Percentiles rank a stretch among this genome's conserved stretches.
Conservation (phyloP, 2,797 vertebrate species). For the Labeo calbasu region DNA sequence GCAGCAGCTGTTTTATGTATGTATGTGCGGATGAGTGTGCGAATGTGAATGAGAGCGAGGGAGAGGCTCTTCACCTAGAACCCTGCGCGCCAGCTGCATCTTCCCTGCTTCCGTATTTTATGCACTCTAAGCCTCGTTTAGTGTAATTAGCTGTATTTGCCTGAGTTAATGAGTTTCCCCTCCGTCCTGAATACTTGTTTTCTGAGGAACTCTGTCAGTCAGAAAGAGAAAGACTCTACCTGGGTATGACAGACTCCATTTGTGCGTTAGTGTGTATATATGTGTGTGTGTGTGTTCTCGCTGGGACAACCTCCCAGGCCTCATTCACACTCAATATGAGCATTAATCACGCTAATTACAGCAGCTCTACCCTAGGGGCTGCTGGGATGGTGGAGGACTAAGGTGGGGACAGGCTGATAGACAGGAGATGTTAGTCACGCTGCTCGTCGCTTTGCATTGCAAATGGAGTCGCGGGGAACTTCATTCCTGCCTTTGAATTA, state of each 20-base stretch:
- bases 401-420: conserved; percentile 39
- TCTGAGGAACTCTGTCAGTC: conserved; percentile 29
- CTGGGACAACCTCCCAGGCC: conserved; percentile 35
- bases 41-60: conserved; percentile 10
- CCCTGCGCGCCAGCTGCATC: conserved; percentile 22
- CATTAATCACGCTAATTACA: conserved; percentile 51
- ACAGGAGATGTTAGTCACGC: conserved; percentile 35
- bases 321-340: conserved; percentile 46
- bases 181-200: conserved; percentile 27
- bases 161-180: conserved; percentile 54
- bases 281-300: conserved; percentile 8
- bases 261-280: neutral
- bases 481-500: conserved; percentile 18
- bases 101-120: conserved; percentile 7
- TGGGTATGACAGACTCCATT: conserved; percentile 8
- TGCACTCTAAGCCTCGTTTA: conserved; percentile 34
- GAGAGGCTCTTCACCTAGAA: conserved; percentile 35
- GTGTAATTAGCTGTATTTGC: conserved; percentile 56
- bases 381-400: conserved; percentile 36
- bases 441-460: conserved; percentile 38
- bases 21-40: neutral
- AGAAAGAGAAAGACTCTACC: conserved; percentile 27
- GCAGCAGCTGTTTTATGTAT: conserved; percentile 46
- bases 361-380: conserved; percentile 42
- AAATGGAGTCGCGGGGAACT: conserved; percentile 9